Conservation (phyloP, 2,113 vertebrate genomes). For the Antechinus flavipes region DNA sequence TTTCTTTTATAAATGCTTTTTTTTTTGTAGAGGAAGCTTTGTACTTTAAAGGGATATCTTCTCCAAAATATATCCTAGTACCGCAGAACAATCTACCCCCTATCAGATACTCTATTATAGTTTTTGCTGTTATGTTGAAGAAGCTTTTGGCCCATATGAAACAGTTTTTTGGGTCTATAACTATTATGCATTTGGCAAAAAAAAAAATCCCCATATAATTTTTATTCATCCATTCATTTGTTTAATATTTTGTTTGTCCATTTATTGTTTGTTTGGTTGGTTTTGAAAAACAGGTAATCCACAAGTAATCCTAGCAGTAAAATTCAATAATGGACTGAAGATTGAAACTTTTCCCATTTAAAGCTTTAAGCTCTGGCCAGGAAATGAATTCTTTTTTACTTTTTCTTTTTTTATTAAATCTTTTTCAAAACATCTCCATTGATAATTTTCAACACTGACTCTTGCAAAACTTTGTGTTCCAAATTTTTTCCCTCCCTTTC, state of each 20-base stretch:
- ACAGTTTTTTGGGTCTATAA: not conserved
- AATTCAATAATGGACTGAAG: not conserved
- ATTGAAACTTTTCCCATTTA: not conserved
- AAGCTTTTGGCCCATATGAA: not conserved
- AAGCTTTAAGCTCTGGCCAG: not conserved
- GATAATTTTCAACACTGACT: too few relatives aligned
- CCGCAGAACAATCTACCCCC: not conserved
- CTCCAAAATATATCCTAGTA: not conserved
- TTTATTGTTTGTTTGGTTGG: too few relatives aligned
- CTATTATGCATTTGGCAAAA: not conserved
- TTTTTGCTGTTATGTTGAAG: not conserved
- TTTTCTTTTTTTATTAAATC: too few relatives aligned
- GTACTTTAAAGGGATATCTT: conserved; percentile 1
- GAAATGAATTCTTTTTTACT: not conserved
- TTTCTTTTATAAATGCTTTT: conserved; percentile 37
- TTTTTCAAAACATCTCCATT: too few relatives aligned
- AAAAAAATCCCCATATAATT: not conserved
- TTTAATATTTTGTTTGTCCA: too few relatives aligned
- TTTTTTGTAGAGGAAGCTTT: conserved; percentile 14
- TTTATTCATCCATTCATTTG: too few relatives aligned
- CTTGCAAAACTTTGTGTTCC: too few relatives aligned
- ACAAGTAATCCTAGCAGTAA: not conserved
- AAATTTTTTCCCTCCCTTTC: too few relatives aligned
- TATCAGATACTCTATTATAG: rapidly evolving
- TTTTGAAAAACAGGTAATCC: not conserved